Base-by-base conservation (phyloP, 2,797 vertebrate species). In the Neosilurus hyrtlii region DNA sequence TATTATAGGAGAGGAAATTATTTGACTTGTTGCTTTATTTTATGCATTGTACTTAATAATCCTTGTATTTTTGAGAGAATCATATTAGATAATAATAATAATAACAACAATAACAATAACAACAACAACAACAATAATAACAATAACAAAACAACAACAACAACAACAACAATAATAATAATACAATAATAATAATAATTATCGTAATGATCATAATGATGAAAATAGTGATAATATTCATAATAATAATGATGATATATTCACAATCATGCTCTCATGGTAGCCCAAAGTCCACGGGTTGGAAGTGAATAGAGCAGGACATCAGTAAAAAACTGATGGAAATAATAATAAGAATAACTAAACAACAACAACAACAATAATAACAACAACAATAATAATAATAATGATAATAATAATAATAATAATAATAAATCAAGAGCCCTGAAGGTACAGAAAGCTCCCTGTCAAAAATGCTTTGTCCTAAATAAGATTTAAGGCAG, bases 21-120 rank as follows among this genome's bases (percentile, higher is more conserved):
- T 18, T 63, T 26, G 30, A 78, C 59, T 78, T 63, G 75, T 77
- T 78, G 61, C 57, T 18, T 49, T 62, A 62, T 62, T 77, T 62
- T 3, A 37, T 75, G 30, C 54, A 59, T n/a, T 24, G 2, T 6
- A 24, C 1, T 4, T 63, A 62, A 51, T 10, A 49, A 49, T n/a
- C 18, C 4, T n/a, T 9, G 22, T n/a, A 12, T 8, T 37, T n/a
- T 10, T 9, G 1, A 15, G 20, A n/a, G 11, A 57, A 54, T 16
- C 15, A 10, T 12, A 35, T 22, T 30, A 4, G 1, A 73, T 30
- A 30, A 73, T 30, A 73, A 30, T 56, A 11, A 56, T 30, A 56
- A 73, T 30, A 12, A 30, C 20, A 10, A 54, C 30, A 18, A 30
- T 30, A 20, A 30, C 35, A 57, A 30, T 35, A 56, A 9, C 2